A percentile compares a stretch with the other conserved stretches of the same genome.
Evolutionary conservation across 2,888 invertebrate species (phyloP).

Genomic region (Stenurella melanura): DNA sequence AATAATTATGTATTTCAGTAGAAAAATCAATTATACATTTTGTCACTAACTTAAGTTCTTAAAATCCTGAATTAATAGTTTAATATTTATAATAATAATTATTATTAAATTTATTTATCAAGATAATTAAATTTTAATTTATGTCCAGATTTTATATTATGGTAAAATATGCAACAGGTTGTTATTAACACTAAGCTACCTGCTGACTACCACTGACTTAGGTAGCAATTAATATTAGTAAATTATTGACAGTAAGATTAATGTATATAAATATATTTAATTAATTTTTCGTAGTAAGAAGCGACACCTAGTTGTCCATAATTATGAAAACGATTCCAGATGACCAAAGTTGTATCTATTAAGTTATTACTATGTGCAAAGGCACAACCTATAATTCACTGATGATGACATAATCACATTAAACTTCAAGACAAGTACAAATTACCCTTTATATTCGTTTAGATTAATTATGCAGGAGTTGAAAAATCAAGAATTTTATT

Average conservation of each 20-base stretch:
- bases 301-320: constrained; percentile 9
- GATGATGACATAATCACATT: neutral
- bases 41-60: neutral
- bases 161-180: constrained; percentile 61
- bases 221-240: constrained; percentile 48
- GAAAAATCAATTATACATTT: neutral
- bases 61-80: neutral
- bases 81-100: neutral
- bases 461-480: too few species aligned
- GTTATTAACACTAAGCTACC: constrained; percentile 51
- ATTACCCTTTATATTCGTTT: neutral
- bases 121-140: constrained; percentile 33
- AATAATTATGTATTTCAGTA: neutral
- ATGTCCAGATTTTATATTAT: constrained; percentile 44
- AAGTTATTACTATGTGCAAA: neutral
- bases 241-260: constrained; percentile 43
- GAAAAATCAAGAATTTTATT: too few species aligned
- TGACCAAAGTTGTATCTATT: neutral
- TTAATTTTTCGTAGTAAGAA: constrained; percentile 27
- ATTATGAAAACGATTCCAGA: neutral
- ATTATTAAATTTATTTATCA: constrained; percentile 26
- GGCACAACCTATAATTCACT: neutral
- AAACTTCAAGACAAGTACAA: neutral
- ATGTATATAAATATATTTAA: constrained; percentile 23
- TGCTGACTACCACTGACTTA: constrained; percentile 46